phyloP scores from a whole-genome alignment of 2,797 vertebrate genomes.

The Tolypeutes matacus region DNA sequence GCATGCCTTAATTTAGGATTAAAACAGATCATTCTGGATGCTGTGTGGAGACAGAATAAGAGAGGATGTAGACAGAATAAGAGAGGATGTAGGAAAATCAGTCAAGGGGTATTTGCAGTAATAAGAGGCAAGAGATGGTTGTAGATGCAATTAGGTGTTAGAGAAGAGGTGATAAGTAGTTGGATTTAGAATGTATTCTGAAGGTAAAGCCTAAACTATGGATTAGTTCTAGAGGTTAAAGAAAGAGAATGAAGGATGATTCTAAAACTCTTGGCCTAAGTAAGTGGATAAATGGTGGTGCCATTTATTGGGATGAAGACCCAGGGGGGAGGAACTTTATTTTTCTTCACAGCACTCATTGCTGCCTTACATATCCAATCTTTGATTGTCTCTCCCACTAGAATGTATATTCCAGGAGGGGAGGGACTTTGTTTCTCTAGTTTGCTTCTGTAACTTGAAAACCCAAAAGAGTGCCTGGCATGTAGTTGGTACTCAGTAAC shows the following conservation, averaged over 20 bases:
- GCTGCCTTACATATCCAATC: background rate
- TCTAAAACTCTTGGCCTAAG: background rate
- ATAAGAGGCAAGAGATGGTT: constrained; percentile 5
- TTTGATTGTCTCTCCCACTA: background rate
- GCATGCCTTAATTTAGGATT: background rate
- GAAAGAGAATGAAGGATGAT: constrained; percentile 12
- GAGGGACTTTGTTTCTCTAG: constrained; percentile 26
- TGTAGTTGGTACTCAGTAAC: constrained; percentile 8
- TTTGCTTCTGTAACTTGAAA: background rate
- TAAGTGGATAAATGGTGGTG: background rate
- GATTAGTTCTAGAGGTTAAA: background rate
- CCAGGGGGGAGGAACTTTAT: background rate
- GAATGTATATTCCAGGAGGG: background rate
- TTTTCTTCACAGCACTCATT: constrained; percentile 23
- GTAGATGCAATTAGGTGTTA: background rate
- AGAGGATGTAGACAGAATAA: background rate
- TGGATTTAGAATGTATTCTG: constrained; percentile 37
- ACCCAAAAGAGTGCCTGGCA: background rate
- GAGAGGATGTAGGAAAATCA: background rate
- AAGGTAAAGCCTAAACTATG: background rate
- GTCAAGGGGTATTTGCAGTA: background rate
- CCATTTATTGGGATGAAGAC: background rate
- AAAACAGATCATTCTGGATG: background rate
- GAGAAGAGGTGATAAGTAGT: background rate
- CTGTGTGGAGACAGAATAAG: background rate